Evolutionary conservation across 2,888 invertebrate genomes (phyloP), one percentile per base, ranked within the genome.

Genomic region (Boloria euphrosyne): DNA sequence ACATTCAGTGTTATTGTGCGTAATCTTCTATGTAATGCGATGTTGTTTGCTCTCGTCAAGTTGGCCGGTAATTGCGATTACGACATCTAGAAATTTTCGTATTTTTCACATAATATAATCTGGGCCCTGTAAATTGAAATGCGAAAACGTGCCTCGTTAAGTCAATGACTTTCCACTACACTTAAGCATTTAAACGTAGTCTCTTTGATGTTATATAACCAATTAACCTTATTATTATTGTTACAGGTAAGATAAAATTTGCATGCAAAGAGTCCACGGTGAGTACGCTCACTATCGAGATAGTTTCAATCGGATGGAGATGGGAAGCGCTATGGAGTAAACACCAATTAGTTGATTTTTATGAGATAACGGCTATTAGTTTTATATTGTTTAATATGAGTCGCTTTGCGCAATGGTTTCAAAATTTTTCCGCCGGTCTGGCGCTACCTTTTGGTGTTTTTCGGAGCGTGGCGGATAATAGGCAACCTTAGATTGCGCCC

Each of bases 381-480:
- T 87, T 82, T 84, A 86, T 90, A 90, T 90, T 90, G 90, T 91
- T 90, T 87, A 89, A 89, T 90, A 90, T 86, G 87, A 86, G 81
- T 81, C 78, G 81, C 86, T 92, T 59, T 91, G 86, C 83, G 90
- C 84, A 92, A 92, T 76, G 74, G 84, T 92, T 92, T 87, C 89
- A 90, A 90, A 90, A 91, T 86, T 89, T 87, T 88, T 87, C 90
- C 89, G 87, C 87, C 81, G 84, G 83, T 86, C 84, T 85, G 85
- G 83, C 84, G 85, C 85, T 90, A 86, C 89, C 87, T 90, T 90
- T 91, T 86, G 85, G 81, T 91, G 90, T 71, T 91, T 90, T 92
- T 92, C 90, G 92, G 92, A 92, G 92, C 92, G 92, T 92, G 85
- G 89, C 92, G 89, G 82, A 84, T 88, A 89, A 90, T 89, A 89